Base-by-base conservation (phyloP, 2,888 invertebrate genomes). In the Prosopocoilus inquinatus region DNA sequence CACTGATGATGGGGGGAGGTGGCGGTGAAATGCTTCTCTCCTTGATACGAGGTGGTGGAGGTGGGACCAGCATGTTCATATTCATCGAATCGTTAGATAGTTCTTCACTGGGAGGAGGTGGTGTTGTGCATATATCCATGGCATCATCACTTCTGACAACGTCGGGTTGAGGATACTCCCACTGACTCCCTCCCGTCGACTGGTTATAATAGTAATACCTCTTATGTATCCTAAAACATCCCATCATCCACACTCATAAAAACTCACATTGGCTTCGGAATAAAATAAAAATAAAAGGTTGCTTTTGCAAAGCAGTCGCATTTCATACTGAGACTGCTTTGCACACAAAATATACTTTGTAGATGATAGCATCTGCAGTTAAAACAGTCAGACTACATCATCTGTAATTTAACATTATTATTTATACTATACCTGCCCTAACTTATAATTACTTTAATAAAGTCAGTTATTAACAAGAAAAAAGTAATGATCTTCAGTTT, bases 191-290 rank as follows among this genome's bases (percentile, higher is more conserved):
- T 34, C 83, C 84, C 20, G 80, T 83, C 59, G 72, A 70, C 59
- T 78, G 72, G 73, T 87, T 84, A 70, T 81, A 81, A 78, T 87
- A 87, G 80, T 80, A 86, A 78, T 87, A 87, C 64, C 85, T 81
- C 76, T 84, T 85, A 80, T 83, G 82, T 67, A 79, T 78, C 77
- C 86, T 86, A 82, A 75, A 79, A 78, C 72, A 74, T 64, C 69
- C 67, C 63, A 64, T 60, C 60, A 50, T 20, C 45, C 16, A 28
- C 13, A 28, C 28, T 43, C 47, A 53, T 32, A 53, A 47, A 12
- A 44, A 47, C 34, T 41, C 9, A 41, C 16, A 13, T 9, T 15
- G 38, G 13, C 38, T 38, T 13, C 3, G 9, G 4, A 13, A 12
- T 38, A 38, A 13, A 38, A 12, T 12, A 38, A 38, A 38, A 38